Percentiles rank a stretch among this genome's conserved stretches.
Evolutionary conservation across 2,888 invertebrate species (phyloP).

Genomic region (Stegophylla sp.): DNA sequence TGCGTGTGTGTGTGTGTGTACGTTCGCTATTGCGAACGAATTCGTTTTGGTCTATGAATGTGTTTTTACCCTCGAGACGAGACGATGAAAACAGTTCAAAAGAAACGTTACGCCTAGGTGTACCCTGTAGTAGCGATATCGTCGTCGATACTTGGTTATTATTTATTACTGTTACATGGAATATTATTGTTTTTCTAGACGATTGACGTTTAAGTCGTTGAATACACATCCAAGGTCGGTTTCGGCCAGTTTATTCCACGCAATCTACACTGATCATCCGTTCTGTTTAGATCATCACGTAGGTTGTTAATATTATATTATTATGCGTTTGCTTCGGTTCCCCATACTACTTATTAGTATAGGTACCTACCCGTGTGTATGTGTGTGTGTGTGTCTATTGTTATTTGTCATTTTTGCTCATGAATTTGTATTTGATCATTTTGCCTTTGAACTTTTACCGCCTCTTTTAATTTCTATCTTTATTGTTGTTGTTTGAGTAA

Average conservation of each 20-base stretch:
- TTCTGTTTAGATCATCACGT: conserved; percentile 43
- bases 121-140: too few relatives aligned
- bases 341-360: background rate
- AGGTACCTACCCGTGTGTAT: too few relatives aligned
- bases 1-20: too few relatives aligned
- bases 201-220: background rate
- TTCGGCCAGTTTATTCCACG: conserved; percentile 6
- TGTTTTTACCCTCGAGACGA: too few relatives aligned
- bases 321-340: background rate
- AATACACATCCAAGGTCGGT: conserved; percentile 35
- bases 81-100: too few relatives aligned
- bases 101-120: too few relatives aligned
- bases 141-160: background rate
- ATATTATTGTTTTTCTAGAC: conserved; percentile 29
- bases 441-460: background rate
- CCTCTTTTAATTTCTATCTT: background rate
- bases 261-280: background rate
- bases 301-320: background rate
- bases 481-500: background rate
- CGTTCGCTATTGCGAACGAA: too few relatives aligned
- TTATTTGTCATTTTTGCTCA: too few relatives aligned
- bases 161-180: background rate
- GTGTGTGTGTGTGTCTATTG: too few relatives aligned
- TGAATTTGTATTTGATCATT: background rate
- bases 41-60: too few relatives aligned